A percentile compares a stretch with the other conserved stretches of the same genome.
Evolutionary conservation across 2,797 vertebrate species (phyloP).

Genomic region (Intellagama lesueurii): DNA sequence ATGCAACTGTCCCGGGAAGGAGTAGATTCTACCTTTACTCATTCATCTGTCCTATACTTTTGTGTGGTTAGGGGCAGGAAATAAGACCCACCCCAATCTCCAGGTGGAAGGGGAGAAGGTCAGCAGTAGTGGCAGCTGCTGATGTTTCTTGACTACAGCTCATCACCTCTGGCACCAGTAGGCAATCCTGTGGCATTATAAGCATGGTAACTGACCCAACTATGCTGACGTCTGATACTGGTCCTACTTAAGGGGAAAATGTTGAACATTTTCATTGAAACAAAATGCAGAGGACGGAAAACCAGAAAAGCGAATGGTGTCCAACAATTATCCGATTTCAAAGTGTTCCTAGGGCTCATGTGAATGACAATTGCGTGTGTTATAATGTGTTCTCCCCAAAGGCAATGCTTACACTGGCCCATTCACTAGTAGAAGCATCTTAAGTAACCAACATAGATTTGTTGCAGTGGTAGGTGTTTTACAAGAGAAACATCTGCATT

Average conservation of each 20-base stretch:
- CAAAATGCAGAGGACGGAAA: background rate
- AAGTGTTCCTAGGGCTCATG: background rate
- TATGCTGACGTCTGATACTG: background rate
- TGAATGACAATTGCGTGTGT: too few species aligned
- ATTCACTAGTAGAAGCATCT: background rate
- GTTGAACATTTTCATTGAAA: slow-evolving; percentile 1
- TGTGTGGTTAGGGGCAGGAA: background rate
- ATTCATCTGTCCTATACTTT: background rate
- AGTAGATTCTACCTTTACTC: background rate
- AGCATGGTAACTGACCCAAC: background rate
- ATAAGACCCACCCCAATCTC: background rate
- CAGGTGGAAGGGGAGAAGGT: background rate
- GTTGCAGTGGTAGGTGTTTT: too few species aligned
- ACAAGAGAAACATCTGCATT: background rate
- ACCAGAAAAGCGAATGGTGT: background rate
- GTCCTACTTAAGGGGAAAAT: background rate
- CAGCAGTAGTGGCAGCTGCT: background rate
- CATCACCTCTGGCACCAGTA: background rate
- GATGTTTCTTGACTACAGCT: background rate
- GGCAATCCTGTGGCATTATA: background rate
- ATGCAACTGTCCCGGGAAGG: background rate
- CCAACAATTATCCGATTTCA: background rate
- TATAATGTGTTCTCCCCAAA: background rate
- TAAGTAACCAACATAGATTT: background rate
- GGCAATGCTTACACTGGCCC: background rate